Evolutionary conservation across 2,113 vertebrate genomes (phyloP).

Genomic region (Ancistrus triradiatus): DNA sequence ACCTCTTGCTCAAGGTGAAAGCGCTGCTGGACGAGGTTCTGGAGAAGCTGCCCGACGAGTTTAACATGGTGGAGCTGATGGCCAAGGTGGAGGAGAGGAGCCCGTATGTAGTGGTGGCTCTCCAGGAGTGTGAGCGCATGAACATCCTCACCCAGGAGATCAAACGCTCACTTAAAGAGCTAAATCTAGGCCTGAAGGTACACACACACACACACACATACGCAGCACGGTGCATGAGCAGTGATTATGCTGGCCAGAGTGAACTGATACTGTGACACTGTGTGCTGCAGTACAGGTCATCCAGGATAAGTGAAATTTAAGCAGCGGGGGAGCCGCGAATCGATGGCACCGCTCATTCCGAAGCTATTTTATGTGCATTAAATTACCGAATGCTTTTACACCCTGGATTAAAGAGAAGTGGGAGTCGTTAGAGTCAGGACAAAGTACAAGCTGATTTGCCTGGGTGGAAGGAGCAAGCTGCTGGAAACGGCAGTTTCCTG

Average conservation of each 20-base stretch:
- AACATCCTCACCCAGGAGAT: slow-evolving; percentile 83
- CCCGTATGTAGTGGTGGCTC: slow-evolving; percentile 80
- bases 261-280: slow-evolving; percentile 16
- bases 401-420: slow-evolving; percentile 18
- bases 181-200: slow-evolving; percentile 86
- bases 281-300: slow-evolving; percentile 30
- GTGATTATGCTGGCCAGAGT: slow-evolving; percentile 7
- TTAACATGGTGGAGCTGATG: slow-evolving; percentile 82
- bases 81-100: slow-evolving; percentile 80
- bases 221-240: no score
- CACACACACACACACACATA: neutral
- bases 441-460: slow-evolving; percentile 16
- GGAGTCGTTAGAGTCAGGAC: slow-evolving; percentile 1
- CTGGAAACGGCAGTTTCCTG: no score
- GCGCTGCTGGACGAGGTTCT: slow-evolving; percentile 80
- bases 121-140: slow-evolving; percentile 95
- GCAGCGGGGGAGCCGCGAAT: slow-evolving; percentile 17
- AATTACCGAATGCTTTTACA: slow-evolving; percentile 18
- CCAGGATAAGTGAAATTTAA: slow-evolving; percentile 39
- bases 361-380: slow-evolving; percentile 39
- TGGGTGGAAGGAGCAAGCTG: no score
- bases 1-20: slow-evolving; percentile 71
- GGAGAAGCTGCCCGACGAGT: slow-evolving; percentile 84
- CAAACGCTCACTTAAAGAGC: slow-evolving; percentile 74
- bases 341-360: slow-evolving; percentile 20